Percentiles rank a stretch among this genome's conserved stretches.
These are phyloP conservation scores for Netelia melanura DNA, from an alignment of 2,888 invertebrate genomes.

Conservation along the genomic window DNA sequence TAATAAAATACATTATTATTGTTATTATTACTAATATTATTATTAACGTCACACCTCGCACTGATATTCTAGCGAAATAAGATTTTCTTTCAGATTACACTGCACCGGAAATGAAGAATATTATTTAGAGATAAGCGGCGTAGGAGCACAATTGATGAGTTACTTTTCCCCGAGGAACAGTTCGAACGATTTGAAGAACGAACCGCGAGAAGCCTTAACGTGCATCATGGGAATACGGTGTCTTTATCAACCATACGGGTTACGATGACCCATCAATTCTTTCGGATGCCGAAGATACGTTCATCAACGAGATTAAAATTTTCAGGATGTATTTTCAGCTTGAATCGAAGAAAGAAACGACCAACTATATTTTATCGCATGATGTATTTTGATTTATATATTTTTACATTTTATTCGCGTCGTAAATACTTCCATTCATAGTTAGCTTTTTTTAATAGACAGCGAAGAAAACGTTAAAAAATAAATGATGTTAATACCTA, in stretches of 20 bases:
- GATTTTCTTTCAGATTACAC: constrained; percentile 27
- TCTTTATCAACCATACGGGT: constrained; percentile 61
- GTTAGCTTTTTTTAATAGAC: too few species aligned
- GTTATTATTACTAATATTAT: neutral
- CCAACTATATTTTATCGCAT: neutral
- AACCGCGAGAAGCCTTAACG: constrained; percentile 59
- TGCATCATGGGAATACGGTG: constrained; percentile 64
- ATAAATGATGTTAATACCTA: too few species aligned
- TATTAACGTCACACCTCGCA: neutral
- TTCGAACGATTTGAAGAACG: constrained; percentile 46
- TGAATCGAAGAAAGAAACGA: neutral
- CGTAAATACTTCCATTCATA: neutral
- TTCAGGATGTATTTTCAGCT: constrained; percentile 38
- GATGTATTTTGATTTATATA: neutral
- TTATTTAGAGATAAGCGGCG: constrained; percentile 52
- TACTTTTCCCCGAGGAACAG: constrained; percentile 58
- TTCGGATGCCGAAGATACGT: constrained; percentile 53
- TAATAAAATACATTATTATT: neutral
- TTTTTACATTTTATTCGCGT: neutral
- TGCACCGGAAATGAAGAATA: constrained; percentile 44
- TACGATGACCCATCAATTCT: constrained; percentile 68
- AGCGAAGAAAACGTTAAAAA: too few species aligned
- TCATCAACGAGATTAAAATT: constrained; percentile 53
- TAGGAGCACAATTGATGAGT: constrained; percentile 57
- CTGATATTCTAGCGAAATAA: constrained; percentile 24